These are phyloP conservation scores for Anastrepha ludens DNA, from an alignment of 1,140 invertebrate species.

Conservation along the genomic window DNA sequence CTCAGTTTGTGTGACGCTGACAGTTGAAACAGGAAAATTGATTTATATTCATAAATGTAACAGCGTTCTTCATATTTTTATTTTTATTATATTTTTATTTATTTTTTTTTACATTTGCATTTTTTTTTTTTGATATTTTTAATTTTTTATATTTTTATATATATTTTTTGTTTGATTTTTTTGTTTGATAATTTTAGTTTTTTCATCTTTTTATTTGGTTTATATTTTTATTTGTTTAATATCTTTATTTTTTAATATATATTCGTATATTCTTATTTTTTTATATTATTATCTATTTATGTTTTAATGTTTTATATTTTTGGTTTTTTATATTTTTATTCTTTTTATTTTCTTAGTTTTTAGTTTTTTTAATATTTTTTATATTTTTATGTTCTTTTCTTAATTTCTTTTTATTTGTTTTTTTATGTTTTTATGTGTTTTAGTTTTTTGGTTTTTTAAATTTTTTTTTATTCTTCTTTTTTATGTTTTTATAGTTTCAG, in stretches of 20 bases:
- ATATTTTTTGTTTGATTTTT: background rate
- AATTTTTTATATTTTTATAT: too few species aligned
- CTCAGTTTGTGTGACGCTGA: too few species aligned
- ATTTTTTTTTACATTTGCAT: background rate
- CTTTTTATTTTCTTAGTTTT: background rate
- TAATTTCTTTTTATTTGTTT: background rate
- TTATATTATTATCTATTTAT: background rate
- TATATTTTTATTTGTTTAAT: background rate
- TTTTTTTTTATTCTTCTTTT: background rate
- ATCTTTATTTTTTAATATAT: too few species aligned
- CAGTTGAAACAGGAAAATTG: too few species aligned
- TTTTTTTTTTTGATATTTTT: too few species aligned
- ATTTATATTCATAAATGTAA: too few species aligned
- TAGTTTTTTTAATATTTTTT: conserved; percentile 14
- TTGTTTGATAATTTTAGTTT: background rate
- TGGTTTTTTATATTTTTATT: background rate
- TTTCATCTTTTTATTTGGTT: background rate
- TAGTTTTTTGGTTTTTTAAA: background rate
- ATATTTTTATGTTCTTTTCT: too few species aligned
- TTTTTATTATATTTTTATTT: conserved; percentile 14
- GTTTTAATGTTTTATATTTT: too few species aligned
- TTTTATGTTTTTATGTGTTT: background rate
- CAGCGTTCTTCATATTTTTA: background rate
- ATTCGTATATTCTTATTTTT: too few species aligned
- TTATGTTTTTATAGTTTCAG: background rate